Evolutionary conservation across 2,888 invertebrate genomes (phyloP).

Genomic region (Acanthopleura granulata): DNA sequence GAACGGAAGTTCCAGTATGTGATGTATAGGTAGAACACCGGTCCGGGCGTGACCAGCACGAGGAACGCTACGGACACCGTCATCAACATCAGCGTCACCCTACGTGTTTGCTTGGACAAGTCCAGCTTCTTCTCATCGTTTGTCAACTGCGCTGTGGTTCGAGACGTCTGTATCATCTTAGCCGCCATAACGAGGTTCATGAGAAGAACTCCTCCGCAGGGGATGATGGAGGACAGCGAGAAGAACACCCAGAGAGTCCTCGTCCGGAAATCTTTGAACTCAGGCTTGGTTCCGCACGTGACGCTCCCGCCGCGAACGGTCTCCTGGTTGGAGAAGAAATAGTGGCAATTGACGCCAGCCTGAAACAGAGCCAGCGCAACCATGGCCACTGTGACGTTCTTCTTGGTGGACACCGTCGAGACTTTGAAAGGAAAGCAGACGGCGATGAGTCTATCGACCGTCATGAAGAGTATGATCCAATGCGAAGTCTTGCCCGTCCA

Average conservation of each 20-base stretch:
- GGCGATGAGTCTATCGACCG: neutral
- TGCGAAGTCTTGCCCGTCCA: neutral
- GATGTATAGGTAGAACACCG: neutral
- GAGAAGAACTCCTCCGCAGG: neutral
- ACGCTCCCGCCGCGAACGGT: neutral
- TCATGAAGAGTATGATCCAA: constrained; percentile 6
- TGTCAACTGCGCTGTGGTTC: neutral
- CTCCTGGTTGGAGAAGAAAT: constrained; percentile 11
- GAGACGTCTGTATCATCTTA: neutral
- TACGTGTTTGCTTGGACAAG: neutral
- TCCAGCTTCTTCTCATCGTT: neutral
- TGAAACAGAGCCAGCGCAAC: neutral
- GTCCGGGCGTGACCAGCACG: neutral
- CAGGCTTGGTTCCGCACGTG: neutral
- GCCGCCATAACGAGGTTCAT: neutral
- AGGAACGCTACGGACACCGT: constrained; percentile 3
- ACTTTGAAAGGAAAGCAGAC: constrained; percentile 10
- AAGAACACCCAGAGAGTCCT: constrained; percentile 10
- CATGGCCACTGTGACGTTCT: neutral
- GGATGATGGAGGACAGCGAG: constrained; percentile 1
- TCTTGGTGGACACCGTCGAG: constrained; percentile 2
- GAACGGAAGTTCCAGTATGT: neutral
- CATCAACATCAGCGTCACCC: neutral
- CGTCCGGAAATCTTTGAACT: neutral
- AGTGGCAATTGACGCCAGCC: constrained; percentile 7